Evolutionary conservation across 2,797 vertebrate species (phyloP), one percentile per base, ranked within the genome.

Genomic region (Leptatherina wallacei): DNA sequence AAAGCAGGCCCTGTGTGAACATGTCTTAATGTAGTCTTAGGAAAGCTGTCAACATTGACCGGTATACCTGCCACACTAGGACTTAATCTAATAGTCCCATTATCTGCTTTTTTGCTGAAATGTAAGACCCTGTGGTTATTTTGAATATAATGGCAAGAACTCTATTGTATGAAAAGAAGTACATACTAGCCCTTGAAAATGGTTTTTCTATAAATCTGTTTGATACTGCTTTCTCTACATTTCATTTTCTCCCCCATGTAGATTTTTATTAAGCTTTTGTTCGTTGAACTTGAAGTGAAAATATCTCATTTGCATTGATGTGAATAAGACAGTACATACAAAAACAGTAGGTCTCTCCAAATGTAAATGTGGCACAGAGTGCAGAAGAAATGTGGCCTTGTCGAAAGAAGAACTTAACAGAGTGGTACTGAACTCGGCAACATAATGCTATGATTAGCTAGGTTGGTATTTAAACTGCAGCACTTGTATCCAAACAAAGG

Each of bases 271-370:
- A 79, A 51, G 49, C 38, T 73, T 84, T 71, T 75, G 63, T 78
- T 83, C 20, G 81, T 77, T 74, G 40, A 77, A 55, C 32, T 65
- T n/a, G 14, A 12, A 30, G 38, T 66, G 27, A 61, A 80, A 67
- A 66, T 1, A 63, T 42, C 42, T 57, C 0, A 85, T 85, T 87
- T 85, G 66, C 74, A 82, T 79, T 55, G 61, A 81, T 73, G 60
- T 75, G 77, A 85, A 77, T 54, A 60, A 71, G 60, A 22, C 10
- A 6, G 77, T 22, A 60, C 4, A 32, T 13, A 73, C 36, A 72
- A 40, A 74, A 67, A 72, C 30, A 35, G 8, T 12, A 22, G n/a
- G 32, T 52, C 49, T 12, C 14, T 42, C 38, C 38, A 42, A 42
- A 42, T 11, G 14, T 3, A 38, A 33, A 38, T 60, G 57, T 61